These are phyloP conservation scores for rat (Rattus norvegicus) DNA, from an alignment of 2,113 vertebrate genomes.

Conservation along the genomic window DNA sequence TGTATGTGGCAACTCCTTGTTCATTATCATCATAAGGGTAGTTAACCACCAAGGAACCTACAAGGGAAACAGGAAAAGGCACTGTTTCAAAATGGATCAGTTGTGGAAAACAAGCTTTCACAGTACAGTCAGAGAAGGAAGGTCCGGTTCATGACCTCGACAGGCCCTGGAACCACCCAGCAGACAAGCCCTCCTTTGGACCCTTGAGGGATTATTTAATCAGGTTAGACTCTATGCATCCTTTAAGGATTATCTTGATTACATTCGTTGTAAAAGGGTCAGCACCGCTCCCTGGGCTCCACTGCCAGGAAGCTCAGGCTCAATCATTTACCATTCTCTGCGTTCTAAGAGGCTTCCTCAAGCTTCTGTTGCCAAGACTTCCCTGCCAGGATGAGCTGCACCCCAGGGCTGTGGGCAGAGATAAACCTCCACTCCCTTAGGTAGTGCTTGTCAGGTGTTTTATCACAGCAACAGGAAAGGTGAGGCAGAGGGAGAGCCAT, in stretches of 20 bases:
- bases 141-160: neutral
- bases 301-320: neutral
- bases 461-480: neutral
- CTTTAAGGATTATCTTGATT: neutral
- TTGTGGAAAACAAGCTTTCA: constrained; percentile 47
- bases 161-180: neutral
- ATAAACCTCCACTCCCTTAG: neutral
- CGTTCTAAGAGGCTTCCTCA: neutral
- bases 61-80: constrained; percentile 63
- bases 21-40: constrained; percentile 96
- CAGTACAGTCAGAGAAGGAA: neutral
- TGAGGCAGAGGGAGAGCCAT: neutral
- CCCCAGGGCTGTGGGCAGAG: neutral
- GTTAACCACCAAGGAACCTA: constrained; percentile 98
- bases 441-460: neutral
- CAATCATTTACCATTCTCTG: neutral
- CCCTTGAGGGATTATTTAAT: neutral
- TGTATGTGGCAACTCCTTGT: constrained; percentile 89
- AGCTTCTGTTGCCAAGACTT: neutral
- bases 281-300: neutral
- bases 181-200: neutral
- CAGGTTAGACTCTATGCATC: neutral
- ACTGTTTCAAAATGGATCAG: neutral
- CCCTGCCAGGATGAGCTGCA: too few relatives aligned
- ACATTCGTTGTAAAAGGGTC: neutral